Percentiles rank a stretch among this genome's conserved stretches.
Evolutionary conservation across 2,113 vertebrate genomes (phyloP).

Genomic region (Seriola dumerili): DNA sequence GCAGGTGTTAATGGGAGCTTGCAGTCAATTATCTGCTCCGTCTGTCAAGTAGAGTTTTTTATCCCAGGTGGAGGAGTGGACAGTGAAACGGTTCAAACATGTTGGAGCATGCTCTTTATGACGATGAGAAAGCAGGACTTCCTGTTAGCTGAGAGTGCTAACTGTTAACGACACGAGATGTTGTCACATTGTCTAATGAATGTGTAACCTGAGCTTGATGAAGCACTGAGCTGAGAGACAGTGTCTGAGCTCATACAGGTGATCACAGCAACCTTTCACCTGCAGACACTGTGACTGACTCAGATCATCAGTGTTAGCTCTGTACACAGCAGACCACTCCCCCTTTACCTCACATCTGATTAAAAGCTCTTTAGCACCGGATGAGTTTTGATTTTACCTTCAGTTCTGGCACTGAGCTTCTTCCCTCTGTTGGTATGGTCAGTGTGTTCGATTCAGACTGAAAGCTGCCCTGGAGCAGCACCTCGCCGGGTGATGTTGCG

Average conservation of each 20-base stretch:
- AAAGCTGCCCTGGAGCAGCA: too few relatives aligned
- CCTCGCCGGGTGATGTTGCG: too few relatives aligned
- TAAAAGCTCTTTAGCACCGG: too few relatives aligned
- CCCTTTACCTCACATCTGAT: too few relatives aligned
- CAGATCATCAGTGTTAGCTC: too few relatives aligned
- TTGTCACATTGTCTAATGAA: slow-evolving; percentile 14
- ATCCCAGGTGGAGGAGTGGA: not conserved
- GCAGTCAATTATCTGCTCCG: slow-evolving; percentile 38
- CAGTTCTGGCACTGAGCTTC: too few relatives aligned
- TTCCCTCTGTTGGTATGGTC: too few relatives aligned
- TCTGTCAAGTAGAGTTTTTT: slow-evolving; percentile 14
- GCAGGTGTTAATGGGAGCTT: slow-evolving; percentile 25
- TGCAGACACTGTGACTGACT: not conserved
- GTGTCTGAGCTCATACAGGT: not conserved
- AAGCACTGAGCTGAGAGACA: slow-evolving; percentile 24
- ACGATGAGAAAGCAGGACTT: not conserved
- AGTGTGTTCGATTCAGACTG: too few relatives aligned
- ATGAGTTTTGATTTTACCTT: too few relatives aligned
- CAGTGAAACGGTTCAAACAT: not conserved
- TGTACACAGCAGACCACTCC: too few relatives aligned
- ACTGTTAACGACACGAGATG: not conserved
- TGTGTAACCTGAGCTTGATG: slow-evolving; percentile 38
- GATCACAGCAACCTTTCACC: slow-evolving; percentile 25
- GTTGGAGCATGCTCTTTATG: not conserved
- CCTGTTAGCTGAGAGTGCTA: not conserved